Base-by-base conservation (phyloP, 2,113 vertebrate genomes). In the Promerops cafer region DNA sequence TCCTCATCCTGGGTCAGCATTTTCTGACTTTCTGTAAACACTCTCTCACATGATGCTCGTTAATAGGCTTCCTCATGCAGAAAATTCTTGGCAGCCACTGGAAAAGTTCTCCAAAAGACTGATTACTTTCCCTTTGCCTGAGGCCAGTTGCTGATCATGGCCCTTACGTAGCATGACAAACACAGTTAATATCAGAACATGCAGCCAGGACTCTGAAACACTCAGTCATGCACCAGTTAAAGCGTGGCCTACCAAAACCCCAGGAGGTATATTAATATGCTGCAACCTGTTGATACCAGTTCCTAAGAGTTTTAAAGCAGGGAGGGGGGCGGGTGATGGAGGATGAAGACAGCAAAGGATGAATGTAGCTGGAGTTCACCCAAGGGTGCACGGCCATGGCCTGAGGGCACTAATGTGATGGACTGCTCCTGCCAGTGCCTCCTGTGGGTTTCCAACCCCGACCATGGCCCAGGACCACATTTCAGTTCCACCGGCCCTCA, bases 41-140 rank as follows among this genome's bases (percentile, higher is more conserved):
- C 63, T 95, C 61, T 13, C 80, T 97, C 94, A 95, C 95, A 95
- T 96, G 96, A 97, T 96, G 91, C 93, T 83, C n/a, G 40, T 97
- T 98, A 98, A 97, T 97, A 95, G 88, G 83, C 70, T 97, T 97
- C 87, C 65, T 98, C 97, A 97, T 97, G 97, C 96, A 98, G 97
- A 98, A 98, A 97, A 97, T 97, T 97, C 91, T 96, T 97, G 94
- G 95, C 93, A 94, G 88, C 44, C 64, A 69, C 53, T 95, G 91
- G 95, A 90, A 97, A 96, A 97, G 83, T 95, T 96, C 65, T 95
- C 90, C 90, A 44, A 85, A 97, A 97, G 95, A 97, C 88, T 59
- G 90, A 98, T 97, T 97, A 71, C 74, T 96, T 98, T 97, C 61
- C 83, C 35, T 70, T 93, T 74, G 84, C 95, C 94, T 80, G 61